Conservation (phyloP, 2,113 vertebrate species). For the Vireo altiloquus region DNA sequence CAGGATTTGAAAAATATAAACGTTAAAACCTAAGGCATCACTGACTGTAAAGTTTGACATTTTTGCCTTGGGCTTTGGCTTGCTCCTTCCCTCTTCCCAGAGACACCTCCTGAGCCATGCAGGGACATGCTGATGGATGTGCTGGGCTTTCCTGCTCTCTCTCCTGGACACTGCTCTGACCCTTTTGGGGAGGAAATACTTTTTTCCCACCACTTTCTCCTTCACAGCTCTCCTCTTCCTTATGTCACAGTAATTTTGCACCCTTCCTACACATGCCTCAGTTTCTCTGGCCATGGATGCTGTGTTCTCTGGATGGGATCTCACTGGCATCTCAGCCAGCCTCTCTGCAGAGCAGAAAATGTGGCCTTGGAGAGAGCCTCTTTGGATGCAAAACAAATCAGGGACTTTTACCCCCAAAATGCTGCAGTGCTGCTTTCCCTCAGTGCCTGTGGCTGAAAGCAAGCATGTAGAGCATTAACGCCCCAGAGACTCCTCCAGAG, state of each 20-base stretch:
- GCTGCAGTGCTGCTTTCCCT: neutral
- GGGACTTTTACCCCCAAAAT: neutral
- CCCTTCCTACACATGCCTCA: neutral
- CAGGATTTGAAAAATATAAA: too few relatives aligned
- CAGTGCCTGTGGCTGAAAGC: neutral
- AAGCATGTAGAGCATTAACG: neutral
- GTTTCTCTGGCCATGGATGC: neutral
- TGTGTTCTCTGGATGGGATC: neutral
- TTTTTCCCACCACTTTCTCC: neutral
- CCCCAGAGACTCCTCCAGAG: neutral
- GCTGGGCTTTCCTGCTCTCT: neutral
- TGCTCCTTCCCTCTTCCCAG: neutral
- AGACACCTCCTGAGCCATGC: neutral
- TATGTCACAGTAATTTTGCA: neutral
- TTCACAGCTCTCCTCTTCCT: neutral
- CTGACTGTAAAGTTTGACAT: neutral
- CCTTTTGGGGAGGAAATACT: neutral
- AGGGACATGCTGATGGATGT: accelerated
- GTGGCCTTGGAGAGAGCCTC: neutral
- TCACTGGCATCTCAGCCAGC: neutral
- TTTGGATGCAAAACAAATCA: neutral
- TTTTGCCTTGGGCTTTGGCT: neutral
- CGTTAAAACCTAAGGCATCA: too few relatives aligned
- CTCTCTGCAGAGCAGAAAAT: neutral
- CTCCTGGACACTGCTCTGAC: neutral